phyloP scores from a whole-genome alignment of 2,797 vertebrate species.

The Enteromius trimaculatus region DNA sequence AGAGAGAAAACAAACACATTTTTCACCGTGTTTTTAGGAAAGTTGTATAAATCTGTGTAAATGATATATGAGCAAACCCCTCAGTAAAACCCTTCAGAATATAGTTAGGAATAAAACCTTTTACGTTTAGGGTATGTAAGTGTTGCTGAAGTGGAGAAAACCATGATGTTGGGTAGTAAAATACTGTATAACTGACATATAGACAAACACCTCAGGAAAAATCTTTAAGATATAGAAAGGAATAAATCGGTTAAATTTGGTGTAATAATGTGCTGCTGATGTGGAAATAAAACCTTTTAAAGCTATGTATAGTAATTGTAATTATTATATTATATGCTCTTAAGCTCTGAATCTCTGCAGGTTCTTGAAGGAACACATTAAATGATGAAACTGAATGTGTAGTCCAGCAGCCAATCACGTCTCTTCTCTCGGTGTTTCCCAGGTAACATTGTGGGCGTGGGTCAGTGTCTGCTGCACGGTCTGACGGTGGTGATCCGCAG shows the following conservation, averaged over 20 bases:
- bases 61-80: not conserved
- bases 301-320: not conserved
- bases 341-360: not conserved
- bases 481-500: conserved; percentile 83
- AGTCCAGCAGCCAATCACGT: not conserved
- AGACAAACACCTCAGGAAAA: not conserved
- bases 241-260: not conserved
- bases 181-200: not conserved
- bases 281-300: not conserved
- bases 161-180: not conserved
- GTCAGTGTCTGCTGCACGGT: conserved; percentile 88
- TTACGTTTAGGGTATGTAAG: not conserved
- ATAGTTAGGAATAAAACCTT: not conserved
- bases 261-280: not conserved
- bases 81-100: not conserved
- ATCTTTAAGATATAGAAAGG: not conserved
- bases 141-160: not conserved
- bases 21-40: not conserved
- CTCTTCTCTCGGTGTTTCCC: not conserved
- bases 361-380: not conserved
- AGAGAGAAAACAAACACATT: not conserved
- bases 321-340: not conserved
- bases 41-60: too few species aligned
- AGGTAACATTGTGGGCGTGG: conserved; percentile 89
- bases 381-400: not conserved